Evolutionary conservation across 2,888 invertebrate genomes (phyloP), one percentile per base, ranked within the genome.

Genomic region (Drosophila macrospina): DNA sequence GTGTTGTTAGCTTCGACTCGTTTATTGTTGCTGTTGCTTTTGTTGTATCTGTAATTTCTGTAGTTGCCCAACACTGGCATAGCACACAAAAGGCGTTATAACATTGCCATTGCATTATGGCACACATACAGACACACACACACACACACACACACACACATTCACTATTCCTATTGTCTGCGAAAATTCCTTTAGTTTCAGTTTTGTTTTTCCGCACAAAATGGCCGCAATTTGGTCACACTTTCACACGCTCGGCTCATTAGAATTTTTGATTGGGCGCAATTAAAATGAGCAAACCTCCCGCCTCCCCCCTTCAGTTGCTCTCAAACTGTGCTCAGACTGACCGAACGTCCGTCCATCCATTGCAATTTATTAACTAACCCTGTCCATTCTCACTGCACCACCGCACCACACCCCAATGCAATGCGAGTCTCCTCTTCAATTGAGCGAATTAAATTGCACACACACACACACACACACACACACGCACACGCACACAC

Each of bases 361-460:
- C 41, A 60, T 45, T 65, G 61, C 63, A 68, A 54, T 61, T 69
- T 30, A 44, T 48, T 36, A 56, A 26, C 55, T 34, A 24, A 34
- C 34, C 55, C 32, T 55, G 45, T 50, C 34, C 69, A 56, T 66
- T 64, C 24, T 7, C 26, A 13, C 11, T 24, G 20, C 13, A n/a
- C 26, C 36, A 26, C 44, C 42, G 69, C 68, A 65, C 52, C 28
- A 44, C 68, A 65, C 52, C 28, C 44, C 41, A 73, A 59, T 83
- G 78, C 71, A 71, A 68, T 77, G 83, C 79, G 88, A 87, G 61
- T 47, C 61, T 90, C 86, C 89, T 82, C 72, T 83, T 90, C 89
- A 90, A 90, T 90, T 90, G 90, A 90, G 74, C 80, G 87, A 90
- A 90, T 90, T 89, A 82, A 84, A 60, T 71, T 74, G 70, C 63